These are phyloP conservation scores for Scaptomyza graminum DNA, from an alignment of 1,140 invertebrate species.

Conservation along the genomic window DNA sequence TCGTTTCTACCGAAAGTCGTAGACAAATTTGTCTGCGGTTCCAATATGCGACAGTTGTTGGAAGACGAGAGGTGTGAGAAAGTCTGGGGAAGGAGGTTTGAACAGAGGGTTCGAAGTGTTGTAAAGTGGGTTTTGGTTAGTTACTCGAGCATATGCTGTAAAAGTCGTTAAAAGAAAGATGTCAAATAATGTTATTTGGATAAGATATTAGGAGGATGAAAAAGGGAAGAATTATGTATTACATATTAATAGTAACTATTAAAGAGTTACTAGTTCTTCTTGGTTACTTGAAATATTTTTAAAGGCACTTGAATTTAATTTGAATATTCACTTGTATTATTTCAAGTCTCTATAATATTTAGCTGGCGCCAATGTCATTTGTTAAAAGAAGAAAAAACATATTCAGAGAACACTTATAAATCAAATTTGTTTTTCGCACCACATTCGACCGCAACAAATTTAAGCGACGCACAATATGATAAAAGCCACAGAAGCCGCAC, in stretches of 20 bases:
- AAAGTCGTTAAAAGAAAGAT: constrained; percentile 6
- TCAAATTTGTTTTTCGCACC: constrained; percentile 73
- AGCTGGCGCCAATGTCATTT: background rate
- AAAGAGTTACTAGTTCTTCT: no score
- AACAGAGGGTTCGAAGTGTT: background rate
- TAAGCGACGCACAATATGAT: constrained; percentile 38
- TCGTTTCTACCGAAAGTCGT: constrained; percentile 65
- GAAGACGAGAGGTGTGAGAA: background rate
- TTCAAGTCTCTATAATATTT: background rate
- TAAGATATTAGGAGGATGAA: no score
- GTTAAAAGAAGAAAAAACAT: background rate
- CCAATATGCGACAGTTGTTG: constrained; percentile 67
- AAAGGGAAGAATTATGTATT: no score
- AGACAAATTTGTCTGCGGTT: constrained; percentile 81
- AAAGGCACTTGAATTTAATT: no score
- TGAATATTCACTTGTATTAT: no score
- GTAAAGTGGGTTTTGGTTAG: constrained; percentile 7
- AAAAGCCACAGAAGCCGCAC: constrained; percentile 28
- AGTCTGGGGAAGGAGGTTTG: background rate
- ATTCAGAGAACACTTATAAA: constrained; percentile 44
- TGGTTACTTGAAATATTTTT: no score
- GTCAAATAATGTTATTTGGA: no score
- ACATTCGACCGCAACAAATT: constrained; percentile 51
- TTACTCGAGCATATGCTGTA: constrained; percentile 56
- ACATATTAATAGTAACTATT: no score